phyloP scores from a whole-genome alignment of 2,888 invertebrate genomes.

The Eristalis pertinax region DNA sequence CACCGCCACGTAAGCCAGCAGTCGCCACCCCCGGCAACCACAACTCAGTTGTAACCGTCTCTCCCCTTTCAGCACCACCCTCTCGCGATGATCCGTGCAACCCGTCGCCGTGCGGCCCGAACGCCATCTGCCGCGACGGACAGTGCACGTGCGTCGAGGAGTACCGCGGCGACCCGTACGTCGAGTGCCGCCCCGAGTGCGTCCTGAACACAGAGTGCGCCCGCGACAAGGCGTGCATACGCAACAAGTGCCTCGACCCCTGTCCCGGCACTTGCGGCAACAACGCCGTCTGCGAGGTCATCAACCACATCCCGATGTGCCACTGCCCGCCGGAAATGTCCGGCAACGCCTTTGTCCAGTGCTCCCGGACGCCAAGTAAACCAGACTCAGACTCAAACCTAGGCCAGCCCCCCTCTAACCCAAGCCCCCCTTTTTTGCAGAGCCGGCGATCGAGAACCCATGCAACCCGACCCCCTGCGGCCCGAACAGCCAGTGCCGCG shows the following conservation, averaged over 20 bases:
- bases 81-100: slow-evolving; percentile 84
- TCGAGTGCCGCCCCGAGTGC: slow-evolving; percentile 89
- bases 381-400: slow-evolving; percentile 48
- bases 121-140: slow-evolving; percentile 85
- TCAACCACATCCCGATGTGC: slow-evolving; percentile 87
- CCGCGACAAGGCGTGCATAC: slow-evolving; percentile 86
- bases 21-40: background rate
- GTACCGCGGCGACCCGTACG: slow-evolving; percentile 85
- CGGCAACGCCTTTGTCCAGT: slow-evolving; percentile 86
- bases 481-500: slow-evolving; percentile 86
- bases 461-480: slow-evolving; percentile 88
- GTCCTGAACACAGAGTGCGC: slow-evolving; percentile 88
- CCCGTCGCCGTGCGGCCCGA: slow-evolving; percentile 87
- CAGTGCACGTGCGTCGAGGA: slow-evolving; percentile 87
- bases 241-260: slow-evolving; percentile 88
- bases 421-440: slow-evolving; percentile 25
- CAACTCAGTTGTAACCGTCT: background rate
- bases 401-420: slow-evolving; percentile 18
- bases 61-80: slow-evolving; percentile 74
- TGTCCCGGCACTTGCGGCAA: slow-evolving; percentile 87
- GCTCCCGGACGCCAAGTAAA: slow-evolving; percentile 77
- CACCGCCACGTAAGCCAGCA: slow-evolving; percentile 74
- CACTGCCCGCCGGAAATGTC: slow-evolving; percentile 83
- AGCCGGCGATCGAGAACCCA: slow-evolving; percentile 82
- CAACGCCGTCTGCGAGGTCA: slow-evolving; percentile 88